Percentiles rank a stretch among this genome's conserved stretches.
These are phyloP conservation scores for Andrena dorsata DNA, from an alignment of 2,888 invertebrate genomes.

Conservation along the genomic window DNA sequence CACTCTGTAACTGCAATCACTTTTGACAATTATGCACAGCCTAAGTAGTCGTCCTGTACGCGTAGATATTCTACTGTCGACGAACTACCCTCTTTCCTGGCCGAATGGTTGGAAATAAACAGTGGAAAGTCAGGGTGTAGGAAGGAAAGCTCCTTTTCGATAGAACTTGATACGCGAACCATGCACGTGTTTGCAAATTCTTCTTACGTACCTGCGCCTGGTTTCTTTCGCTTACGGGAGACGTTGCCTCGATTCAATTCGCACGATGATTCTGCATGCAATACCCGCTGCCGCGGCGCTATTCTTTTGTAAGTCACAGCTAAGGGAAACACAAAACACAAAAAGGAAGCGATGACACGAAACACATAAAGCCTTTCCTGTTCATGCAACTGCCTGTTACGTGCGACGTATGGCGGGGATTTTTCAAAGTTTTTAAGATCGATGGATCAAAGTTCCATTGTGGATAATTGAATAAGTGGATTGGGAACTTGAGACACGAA, in stretches of 20 bases:
- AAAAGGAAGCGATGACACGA: slow-evolving; percentile 49
- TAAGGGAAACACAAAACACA: slow-evolving; percentile 85
- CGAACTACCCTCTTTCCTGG: neutral
- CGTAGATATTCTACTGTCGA: slow-evolving; percentile 2
- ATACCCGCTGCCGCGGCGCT: slow-evolving; percentile 81
- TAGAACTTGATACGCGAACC: slow-evolving; percentile 10
- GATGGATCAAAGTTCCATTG: no score
- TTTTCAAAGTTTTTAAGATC: neutral
- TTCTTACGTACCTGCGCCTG: slow-evolving; percentile 87
- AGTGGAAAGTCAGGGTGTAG: neutral
- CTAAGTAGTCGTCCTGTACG: slow-evolving; percentile 11
- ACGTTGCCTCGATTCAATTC: slow-evolving; percentile 79
- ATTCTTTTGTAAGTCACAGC: slow-evolving; percentile 94
- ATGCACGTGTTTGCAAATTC: slow-evolving; percentile 15
- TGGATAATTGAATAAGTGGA: no score
- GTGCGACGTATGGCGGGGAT: neutral
- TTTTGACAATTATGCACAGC: no score
- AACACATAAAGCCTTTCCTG: slow-evolving; percentile 44
- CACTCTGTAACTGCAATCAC: no score
- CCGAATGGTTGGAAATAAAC: neutral
- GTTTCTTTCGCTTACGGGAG: slow-evolving; percentile 91
- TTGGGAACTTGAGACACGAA: no score
- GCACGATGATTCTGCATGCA: slow-evolving; percentile 76
- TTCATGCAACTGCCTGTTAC: slow-evolving; percentile 30
- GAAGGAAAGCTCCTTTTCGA: neutral